Base-by-base conservation (phyloP, 2,888 invertebrate genomes). In the Rhamnusium bicolor region DNA sequence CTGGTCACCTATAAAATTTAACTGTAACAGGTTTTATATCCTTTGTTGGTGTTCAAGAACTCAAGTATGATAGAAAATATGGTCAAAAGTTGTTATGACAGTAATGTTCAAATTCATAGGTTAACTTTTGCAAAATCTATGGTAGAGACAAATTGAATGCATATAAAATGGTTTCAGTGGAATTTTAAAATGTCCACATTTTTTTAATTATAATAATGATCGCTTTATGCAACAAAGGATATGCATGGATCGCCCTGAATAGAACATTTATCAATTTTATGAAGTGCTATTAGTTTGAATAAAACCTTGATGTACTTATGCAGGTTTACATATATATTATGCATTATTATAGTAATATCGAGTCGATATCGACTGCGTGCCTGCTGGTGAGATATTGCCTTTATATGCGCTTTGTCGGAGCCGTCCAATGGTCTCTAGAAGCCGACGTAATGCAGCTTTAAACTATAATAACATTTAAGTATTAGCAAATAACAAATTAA, bases 301-400 rank as follows among this genome's bases (percentile, higher is more conserved):
- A 21, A 46, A 67, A 56, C 67, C 67, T 56, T 67, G 67, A 56
- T 67, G 40, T 46, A 40, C 40, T 21, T 14, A 19, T 61, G 61
- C 61, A 61, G 40, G 40, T 40, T 46, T 46, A 46, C 14, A 21
- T 29, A 21, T 19, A 32, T 19, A 46, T 61, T 61, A 61, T 46
- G 14, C 21, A 61, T 24, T 21, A 61, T 40, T 61, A 46, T 46
- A 61, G 21, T 19, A 61, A 21, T 61, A 61, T 46, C 40, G 19
- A 60, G 16, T 60, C 40, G 40, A 40, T 19, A 60, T 46, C 21
- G 46, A 40, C 10, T 21, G 46, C 40, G 12, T 46, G 61, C 19
- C 61, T 21, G 61, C 46, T 19, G 46, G 61, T 61, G 61, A 61
- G 46, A 61, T 61, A 61, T 61, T 40, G 61, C 19, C 61, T 21